Base-by-base conservation (phyloP, 2,797 vertebrate species). In the Rhodeus uyekii region DNA sequence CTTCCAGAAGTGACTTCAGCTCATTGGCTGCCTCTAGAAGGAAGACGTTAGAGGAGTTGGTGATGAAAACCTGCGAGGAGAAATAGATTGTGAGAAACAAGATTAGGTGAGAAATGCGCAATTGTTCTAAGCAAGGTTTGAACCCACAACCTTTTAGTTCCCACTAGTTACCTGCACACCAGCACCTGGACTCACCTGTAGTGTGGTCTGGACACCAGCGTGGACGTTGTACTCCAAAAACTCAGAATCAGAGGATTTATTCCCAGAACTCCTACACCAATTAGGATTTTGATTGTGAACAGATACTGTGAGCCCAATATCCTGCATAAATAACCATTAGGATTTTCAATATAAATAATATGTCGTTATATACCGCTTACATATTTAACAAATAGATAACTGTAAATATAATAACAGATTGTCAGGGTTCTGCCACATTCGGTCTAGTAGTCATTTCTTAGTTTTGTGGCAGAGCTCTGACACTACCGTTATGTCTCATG, bases 11-110 rank as follows among this genome's bases (percentile, higher is more conserved):
- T 81, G 87, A 92, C 92, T 97, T 98, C 91, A 98, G 94, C 89
- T 99, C 98, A 87, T 99, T 99, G 86, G 97, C 96, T 78, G 98
- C 97, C 87, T 99, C 98, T 90, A 99, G 91, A 78, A 99, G 95
- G 90, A 99, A 99, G 85, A 98, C 97, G 55, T 98, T 99, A 86
- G 97, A 95, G 81, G 98, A 98, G 90, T 99, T 97, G 86, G 97
- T 97, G 93, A 99, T 97, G 89, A 99, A 99, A 80, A 97, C 96
- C 98, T 99, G 86, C 38, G 22, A 72, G 24, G 29, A 67, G 38
- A 44, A 12, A 50, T 16, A 12, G 46, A n/a, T 46, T 13, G 38
- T 50, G 39, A 9, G 1, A 55, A 13, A 7, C 10, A 3, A 63
- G 38, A 38, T 16, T 24, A 7, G 50, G 14, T 42, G 8, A 6